Evolutionary conservation across 2,888 invertebrate genomes (phyloP).

Genomic region (Cephus rjabovi): DNA sequence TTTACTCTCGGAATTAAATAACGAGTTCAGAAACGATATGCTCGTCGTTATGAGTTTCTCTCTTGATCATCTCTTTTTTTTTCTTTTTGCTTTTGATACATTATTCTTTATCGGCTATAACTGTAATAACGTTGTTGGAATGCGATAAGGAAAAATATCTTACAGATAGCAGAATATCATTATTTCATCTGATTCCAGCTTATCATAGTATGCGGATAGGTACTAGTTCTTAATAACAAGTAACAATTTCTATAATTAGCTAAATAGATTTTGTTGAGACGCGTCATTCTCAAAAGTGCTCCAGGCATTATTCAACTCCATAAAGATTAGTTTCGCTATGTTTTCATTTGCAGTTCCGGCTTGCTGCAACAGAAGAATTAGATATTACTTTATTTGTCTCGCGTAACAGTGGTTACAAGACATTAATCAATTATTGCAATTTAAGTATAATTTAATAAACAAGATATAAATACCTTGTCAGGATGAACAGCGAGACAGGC

Average conservation of each 20-base stretch:
- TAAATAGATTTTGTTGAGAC: conserved; percentile 82
- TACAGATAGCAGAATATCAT: conserved; percentile 35
- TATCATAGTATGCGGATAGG: conserved; percentile 41
- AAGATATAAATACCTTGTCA: conserved; percentile 82
- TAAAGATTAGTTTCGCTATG: conserved; percentile 96
- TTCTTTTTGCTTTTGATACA: conserved; percentile 17
- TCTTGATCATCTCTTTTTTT: background rate
- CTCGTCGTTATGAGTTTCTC: conserved; percentile 11
- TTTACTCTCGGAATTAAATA: conserved; percentile 3
- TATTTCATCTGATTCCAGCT: conserved; percentile 34
- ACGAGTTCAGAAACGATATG: conserved; percentile 10
- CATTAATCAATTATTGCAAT: background rate
- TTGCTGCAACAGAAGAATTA: conserved; percentile 76
- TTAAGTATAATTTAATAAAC: background rate
- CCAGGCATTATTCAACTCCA: conserved; percentile 99
- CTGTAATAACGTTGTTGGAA: conserved; percentile 46
- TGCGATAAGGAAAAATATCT: conserved; percentile 43
- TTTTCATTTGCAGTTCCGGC: conserved; percentile 92
- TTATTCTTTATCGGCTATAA: conserved; percentile 29
- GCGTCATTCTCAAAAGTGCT: conserved; percentile 93
- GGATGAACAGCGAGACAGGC: conserved; percentile 98
- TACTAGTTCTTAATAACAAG: conserved; percentile 29
- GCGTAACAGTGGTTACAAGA: background rate
- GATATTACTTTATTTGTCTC: background rate
- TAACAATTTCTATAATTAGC: conserved; percentile 56